A percentile compares a stretch with the other conserved stretches of the same genome.
Conservation (phyloP, 2,888 invertebrate species). For the Gymnocheta viridis region DNA sequence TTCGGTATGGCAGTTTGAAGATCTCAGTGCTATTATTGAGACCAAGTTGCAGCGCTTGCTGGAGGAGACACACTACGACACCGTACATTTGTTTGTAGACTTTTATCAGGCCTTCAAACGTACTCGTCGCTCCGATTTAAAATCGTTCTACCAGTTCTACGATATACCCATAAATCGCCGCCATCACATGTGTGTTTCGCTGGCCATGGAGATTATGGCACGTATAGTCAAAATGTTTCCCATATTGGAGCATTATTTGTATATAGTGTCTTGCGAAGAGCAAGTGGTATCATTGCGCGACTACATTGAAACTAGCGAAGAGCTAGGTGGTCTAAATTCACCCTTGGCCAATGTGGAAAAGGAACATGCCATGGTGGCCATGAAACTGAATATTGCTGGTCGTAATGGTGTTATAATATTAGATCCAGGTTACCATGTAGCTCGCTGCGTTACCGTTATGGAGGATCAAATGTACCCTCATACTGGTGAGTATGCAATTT, state of each 20-base stretch:
- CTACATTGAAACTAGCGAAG: slow-evolving; percentile 84
- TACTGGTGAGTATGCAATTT: slow-evolving; percentile 85
- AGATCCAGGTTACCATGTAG: slow-evolving; percentile 96
- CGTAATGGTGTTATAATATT: slow-evolving; percentile 90
- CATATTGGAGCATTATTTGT: slow-evolving; percentile 86
- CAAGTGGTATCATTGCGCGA: slow-evolving; percentile 85
- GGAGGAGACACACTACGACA: slow-evolving; percentile 94
- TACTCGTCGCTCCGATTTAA: slow-evolving; percentile 85
- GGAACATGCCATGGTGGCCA: slow-evolving; percentile 92
- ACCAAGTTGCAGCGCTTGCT: slow-evolving; percentile 90
- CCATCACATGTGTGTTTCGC: slow-evolving; percentile 94
- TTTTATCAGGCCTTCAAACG: slow-evolving; percentile 86
- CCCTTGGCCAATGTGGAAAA: slow-evolving; percentile 86
- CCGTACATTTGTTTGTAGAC: slow-evolving; percentile 91
- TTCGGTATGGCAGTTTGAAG: slow-evolving; percentile 87
- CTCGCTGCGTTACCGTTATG: slow-evolving; percentile 93
- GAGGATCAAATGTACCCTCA: slow-evolving; percentile 92
- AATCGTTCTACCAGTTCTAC: slow-evolving; percentile 89
- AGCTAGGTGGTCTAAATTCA: slow-evolving; percentile 82
- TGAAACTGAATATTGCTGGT: slow-evolving; percentile 88
- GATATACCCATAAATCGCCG: slow-evolving; percentile 89
- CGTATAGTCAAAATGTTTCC: slow-evolving; percentile 87
- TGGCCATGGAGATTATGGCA: slow-evolving; percentile 90
- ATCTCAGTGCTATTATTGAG: slow-evolving; percentile 90
- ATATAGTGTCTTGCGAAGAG: slow-evolving; percentile 94